phyloP scores from a whole-genome alignment of 2,888 invertebrate species.

The Corythucha ciliata region DNA sequence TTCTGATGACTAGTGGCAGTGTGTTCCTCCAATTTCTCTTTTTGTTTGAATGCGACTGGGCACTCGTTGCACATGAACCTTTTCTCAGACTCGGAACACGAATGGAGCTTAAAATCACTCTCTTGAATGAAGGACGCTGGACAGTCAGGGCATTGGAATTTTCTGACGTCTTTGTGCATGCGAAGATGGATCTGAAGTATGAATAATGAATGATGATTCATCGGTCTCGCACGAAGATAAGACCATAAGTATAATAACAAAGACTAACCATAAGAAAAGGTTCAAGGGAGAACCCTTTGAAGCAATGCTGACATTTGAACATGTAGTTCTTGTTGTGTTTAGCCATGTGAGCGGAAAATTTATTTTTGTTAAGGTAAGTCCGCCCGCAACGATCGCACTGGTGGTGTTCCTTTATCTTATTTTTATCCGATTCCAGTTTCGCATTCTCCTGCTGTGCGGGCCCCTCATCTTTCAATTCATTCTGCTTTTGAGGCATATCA shows the following conservation, averaged over 20 bases:
- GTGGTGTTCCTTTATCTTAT: no score
- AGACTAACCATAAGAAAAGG: no score
- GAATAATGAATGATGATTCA: no score
- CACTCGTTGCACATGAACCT: conserved; percentile 32
- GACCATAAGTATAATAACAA: no score
- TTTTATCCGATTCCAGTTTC: no score
- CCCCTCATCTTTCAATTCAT: no score
- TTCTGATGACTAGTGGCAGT: conserved; percentile 17
- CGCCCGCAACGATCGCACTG: conserved; percentile 20
- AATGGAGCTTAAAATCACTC: background rate
- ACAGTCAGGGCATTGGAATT: background rate
- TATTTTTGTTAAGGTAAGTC: conserved; percentile 8
- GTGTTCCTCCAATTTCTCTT: conserved; percentile 21
- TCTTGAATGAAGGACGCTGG: background rate
- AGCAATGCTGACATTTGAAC: conserved; percentile 35
- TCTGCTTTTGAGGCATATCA: no score
- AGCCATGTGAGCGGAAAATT: conserved; percentile 30
- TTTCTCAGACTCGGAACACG: conserved; percentile 8
- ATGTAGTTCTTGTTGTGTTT: conserved; percentile 34
- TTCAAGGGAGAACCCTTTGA: conserved; percentile 36
- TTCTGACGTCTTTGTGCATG: background rate
- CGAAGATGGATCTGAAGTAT: background rate
- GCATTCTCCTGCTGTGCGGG: no score
- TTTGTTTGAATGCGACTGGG: conserved; percentile 17
- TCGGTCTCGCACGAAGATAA: no score